Conservation (phyloP, 1,140 invertebrate species). For the Caerostris extrusa region DNA sequence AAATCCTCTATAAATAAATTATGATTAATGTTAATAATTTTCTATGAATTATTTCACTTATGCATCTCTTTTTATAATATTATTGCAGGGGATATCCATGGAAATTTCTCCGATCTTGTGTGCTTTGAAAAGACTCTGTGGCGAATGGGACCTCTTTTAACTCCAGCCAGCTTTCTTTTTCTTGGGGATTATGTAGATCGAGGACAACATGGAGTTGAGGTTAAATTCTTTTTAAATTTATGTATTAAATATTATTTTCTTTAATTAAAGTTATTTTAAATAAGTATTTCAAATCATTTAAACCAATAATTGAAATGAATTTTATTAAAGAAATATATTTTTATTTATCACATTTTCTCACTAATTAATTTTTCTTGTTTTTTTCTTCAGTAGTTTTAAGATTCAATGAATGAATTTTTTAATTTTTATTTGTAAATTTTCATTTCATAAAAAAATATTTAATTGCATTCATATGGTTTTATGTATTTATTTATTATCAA, state of each 20-base stretch:
- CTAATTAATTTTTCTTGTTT: no score
- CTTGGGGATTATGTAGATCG: slow-evolving; percentile 88
- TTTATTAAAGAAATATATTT: no score
- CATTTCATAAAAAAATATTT: no score
- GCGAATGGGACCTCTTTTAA: slow-evolving; percentile 84
- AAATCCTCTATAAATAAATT: background rate
- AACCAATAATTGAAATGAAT: no score
- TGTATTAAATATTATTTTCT: background rate
- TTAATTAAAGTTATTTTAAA: background rate
- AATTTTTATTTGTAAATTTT: no score
- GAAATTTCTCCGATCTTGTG: slow-evolving; percentile 85
- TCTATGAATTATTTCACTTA: background rate
- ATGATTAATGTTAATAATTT: background rate
- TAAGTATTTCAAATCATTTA: no score
- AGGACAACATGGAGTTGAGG: slow-evolving; percentile 85
- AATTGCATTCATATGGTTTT: no score
- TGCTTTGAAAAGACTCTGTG: slow-evolving; percentile 86
- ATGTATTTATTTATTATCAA: no score
- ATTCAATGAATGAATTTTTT: no score
- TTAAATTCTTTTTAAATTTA: slow-evolving; percentile 74
- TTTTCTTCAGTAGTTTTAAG: no score
- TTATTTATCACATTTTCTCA: no score
- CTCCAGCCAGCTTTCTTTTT: slow-evolving; percentile 85
- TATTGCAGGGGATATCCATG: slow-evolving; percentile 83
- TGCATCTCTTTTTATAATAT: background rate